These are phyloP conservation scores for Polypterus senegalus DNA, from an alignment of 2,113 vertebrate genomes.

Conservation along the genomic window DNA sequence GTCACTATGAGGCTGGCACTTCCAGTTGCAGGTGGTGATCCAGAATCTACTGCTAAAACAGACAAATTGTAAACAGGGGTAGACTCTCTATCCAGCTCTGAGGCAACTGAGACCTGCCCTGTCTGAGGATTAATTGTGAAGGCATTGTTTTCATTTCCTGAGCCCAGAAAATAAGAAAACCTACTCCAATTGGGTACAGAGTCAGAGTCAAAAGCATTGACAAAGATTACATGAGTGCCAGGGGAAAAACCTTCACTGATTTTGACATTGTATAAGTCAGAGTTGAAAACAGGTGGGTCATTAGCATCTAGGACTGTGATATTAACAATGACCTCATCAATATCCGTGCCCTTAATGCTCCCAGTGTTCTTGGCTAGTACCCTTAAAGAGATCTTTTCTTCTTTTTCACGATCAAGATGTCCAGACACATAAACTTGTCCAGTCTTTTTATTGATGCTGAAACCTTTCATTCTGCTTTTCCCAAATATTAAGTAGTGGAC, in stretches of 20 bases:
- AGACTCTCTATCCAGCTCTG: constrained; percentile 76
- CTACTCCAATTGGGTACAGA: constrained; percentile 94
- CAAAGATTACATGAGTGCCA: constrained; percentile 82
- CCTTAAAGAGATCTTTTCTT: constrained; percentile 78
- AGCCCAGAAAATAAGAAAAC: constrained; percentile 79
- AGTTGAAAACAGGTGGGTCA: constrained; percentile 80
- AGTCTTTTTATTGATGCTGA: constrained; percentile 68
- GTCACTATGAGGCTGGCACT: constrained; percentile 74
- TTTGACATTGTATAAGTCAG: constrained; percentile 65
- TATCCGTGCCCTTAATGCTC: constrained; percentile 79
- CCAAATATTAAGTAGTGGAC: constrained; percentile 92
- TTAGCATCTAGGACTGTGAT: constrained; percentile 90
- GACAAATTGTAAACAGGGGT: constrained; percentile 81
- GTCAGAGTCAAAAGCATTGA: constrained; percentile 88
- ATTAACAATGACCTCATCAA: constrained; percentile 90
- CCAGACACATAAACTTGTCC: constrained; percentile 87
- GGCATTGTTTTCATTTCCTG: constrained; percentile 62
- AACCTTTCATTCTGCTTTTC: constrained; percentile 78
- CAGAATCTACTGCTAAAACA: constrained; percentile 76
- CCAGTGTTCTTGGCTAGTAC: constrained; percentile 89
- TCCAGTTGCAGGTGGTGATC: constrained; percentile 74
- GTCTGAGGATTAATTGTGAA: constrained; percentile 87
- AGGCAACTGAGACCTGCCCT: constrained; percentile 81
- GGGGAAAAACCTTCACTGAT: constrained; percentile 80
- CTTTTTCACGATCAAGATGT: constrained; percentile 81